Percentiles rank a stretch among this genome's conserved stretches.
Evolutionary conservation across 2,113 vertebrate species (phyloP).

Genomic region (Trematomus loennbergii): DNA sequence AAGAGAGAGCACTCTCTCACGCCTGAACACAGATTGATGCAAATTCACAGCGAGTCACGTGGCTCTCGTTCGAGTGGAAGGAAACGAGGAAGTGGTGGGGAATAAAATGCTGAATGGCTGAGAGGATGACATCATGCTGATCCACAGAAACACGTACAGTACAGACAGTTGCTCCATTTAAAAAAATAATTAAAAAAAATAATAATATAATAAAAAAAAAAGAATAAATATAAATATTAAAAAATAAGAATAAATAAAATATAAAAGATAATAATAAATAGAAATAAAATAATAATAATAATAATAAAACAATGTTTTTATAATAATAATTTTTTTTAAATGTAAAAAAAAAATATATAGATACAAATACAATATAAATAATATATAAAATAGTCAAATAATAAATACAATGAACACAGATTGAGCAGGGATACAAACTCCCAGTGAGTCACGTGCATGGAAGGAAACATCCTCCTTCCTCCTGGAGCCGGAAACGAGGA

Average conservation of each 20-base stretch:
- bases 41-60: conserved; percentile 66
- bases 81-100: conserved; percentile 31
- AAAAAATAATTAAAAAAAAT: too few relatives aligned
- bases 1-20: conserved; percentile 45
- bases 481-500: conserved; percentile 6
- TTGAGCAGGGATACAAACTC: conserved; percentile 69
- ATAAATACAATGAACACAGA: conserved; percentile 33
- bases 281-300: too few relatives aligned
- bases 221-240: too few relatives aligned
- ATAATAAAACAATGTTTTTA: too few relatives aligned
- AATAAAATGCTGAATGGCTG: conserved; percentile 31
- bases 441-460: conserved; percentile 58
- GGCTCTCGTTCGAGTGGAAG: conserved; percentile 17
- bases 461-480: conserved; percentile 43
- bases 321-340: too few relatives aligned
- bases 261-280: too few relatives aligned
- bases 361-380: too few relatives aligned
- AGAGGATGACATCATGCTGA: conserved; percentile 2
- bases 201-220: too few relatives aligned
- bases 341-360: too few relatives aligned
- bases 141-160: conserved; percentile 15
- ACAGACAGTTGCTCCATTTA: neutral
- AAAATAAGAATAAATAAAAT: too few relatives aligned
- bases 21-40: conserved; percentile 65
- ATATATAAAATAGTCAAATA: too few relatives aligned